These are phyloP conservation scores for Petrocephalus sullivani DNA, from an alignment of 2,797 vertebrate species.

Conservation along the genomic window DNA sequence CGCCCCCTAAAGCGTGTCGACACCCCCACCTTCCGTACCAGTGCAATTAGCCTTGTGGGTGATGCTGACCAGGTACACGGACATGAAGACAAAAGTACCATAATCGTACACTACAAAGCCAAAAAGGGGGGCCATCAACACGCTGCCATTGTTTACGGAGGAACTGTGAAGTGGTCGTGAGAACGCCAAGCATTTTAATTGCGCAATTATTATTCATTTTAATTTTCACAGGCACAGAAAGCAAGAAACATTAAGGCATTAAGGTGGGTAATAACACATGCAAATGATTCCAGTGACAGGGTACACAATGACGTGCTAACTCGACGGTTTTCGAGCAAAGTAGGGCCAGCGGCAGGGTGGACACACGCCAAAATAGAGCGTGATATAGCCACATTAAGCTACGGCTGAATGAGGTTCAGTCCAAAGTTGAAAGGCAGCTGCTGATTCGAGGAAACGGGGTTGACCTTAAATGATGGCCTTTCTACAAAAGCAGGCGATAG, in stretches of 20 bases:
- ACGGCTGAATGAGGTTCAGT: background rate
- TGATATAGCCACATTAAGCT: background rate
- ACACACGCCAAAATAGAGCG: background rate
- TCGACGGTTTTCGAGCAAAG: background rate
- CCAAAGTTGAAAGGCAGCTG: background rate
- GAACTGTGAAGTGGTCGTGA: background rate
- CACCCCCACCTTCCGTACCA: slow-evolving; percentile 26
- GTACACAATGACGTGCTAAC: background rate
- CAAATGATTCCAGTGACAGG: background rate
- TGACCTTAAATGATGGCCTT: background rate
- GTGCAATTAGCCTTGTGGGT: slow-evolving; percentile 34
- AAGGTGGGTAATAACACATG: background rate
- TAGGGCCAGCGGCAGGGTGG: background rate
- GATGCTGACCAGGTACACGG: background rate
- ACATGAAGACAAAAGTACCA: background rate
- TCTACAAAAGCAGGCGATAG: background rate
- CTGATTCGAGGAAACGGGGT: background rate
- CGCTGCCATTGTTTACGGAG: background rate
- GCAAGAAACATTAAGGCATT: background rate
- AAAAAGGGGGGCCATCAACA: background rate
- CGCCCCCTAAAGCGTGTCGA: slow-evolving; percentile 35
- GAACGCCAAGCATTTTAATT: slow-evolving; percentile 7
- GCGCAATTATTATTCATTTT: slow-evolving; percentile 14
- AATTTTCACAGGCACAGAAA: background rate
- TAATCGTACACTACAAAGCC: slow-evolving; percentile 15